Conservation (phyloP, 2,797 vertebrate species). For the Urophycis tenuis region DNA sequence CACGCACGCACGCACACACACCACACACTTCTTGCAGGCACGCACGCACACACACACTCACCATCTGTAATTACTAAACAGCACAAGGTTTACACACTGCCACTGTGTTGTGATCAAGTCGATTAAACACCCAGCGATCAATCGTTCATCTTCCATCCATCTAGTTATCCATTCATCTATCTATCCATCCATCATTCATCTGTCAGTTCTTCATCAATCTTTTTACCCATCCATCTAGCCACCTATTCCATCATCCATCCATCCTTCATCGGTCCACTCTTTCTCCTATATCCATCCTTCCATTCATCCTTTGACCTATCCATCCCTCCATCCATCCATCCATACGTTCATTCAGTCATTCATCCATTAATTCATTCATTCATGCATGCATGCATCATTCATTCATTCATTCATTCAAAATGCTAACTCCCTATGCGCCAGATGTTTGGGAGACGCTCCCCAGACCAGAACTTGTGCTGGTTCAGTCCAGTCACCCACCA, state of each 20-base stretch:
- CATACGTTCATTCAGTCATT: neutral
- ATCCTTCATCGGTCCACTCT: neutral
- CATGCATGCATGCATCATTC: neutral
- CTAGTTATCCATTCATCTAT: neutral
- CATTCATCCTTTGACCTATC: neutral
- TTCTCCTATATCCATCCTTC: neutral
- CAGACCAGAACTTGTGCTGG: neutral
- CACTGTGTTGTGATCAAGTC: neutral
- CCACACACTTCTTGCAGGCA: neutral
- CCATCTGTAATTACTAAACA: neutral
- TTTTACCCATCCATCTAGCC: neutral
- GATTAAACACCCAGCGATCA: neutral
- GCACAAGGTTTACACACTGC: neutral
- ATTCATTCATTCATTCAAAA: neutral
- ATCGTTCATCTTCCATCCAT: neutral
- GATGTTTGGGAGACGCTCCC: neutral
- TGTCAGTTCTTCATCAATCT: neutral
- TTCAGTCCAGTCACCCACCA: conserved; percentile 23
- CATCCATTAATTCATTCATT: neutral
- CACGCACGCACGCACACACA: neutral
- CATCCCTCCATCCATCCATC: neutral
- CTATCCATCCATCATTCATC: conserved; percentile 1
- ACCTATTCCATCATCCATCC: neutral
- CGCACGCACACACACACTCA: neutral
- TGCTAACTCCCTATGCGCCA: neutral